phyloP scores from a whole-genome alignment of 2,113 vertebrate species.

The Lampris megalopsis region DNA sequence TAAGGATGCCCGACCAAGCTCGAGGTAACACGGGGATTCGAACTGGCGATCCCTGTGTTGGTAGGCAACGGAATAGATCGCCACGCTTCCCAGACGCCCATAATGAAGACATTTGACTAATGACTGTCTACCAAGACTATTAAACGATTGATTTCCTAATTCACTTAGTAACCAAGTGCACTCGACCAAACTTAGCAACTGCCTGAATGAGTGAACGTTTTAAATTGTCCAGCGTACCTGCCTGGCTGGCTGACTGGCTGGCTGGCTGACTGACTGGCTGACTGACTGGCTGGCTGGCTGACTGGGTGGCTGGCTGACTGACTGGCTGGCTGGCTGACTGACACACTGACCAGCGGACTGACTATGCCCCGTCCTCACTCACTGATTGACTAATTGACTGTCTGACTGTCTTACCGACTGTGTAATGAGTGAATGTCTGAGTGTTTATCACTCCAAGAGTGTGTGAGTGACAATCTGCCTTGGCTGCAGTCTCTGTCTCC shows the following conservation, averaged over 20 bases:
- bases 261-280: background rate
- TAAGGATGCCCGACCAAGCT: too few relatives aligned
- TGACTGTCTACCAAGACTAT: background rate
- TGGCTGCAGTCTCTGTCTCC: conserved; percentile 61
- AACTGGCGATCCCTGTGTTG: too few relatives aligned
- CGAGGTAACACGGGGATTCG: too few relatives aligned
- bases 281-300: background rate
- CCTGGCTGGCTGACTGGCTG: conserved; percentile 17
- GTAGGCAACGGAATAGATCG: too few relatives aligned
- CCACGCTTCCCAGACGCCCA: background rate
- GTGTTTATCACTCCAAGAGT: conserved; percentile 57
- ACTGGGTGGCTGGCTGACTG: background rate
- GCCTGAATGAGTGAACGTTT: background rate
- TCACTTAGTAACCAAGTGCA: too few relatives aligned
- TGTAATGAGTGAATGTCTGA: conserved; percentile 58
- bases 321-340: background rate
- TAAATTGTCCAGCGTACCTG: background rate
- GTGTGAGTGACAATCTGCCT: conserved; percentile 68
- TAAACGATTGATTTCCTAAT: conserved; percentile 15
- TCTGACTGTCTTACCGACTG: conserved; percentile 33
- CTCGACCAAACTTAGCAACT: background rate
- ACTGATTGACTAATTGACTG: conserved; percentile 51
- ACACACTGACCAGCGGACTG: conserved; percentile 7
- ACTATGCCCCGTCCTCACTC: conserved; percentile 8
- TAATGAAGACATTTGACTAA: conserved; percentile 5